These are phyloP conservation scores for Galeopterus variegatus DNA, from an alignment of 2,113 vertebrate genomes.

Conservation along the genomic window DNA sequence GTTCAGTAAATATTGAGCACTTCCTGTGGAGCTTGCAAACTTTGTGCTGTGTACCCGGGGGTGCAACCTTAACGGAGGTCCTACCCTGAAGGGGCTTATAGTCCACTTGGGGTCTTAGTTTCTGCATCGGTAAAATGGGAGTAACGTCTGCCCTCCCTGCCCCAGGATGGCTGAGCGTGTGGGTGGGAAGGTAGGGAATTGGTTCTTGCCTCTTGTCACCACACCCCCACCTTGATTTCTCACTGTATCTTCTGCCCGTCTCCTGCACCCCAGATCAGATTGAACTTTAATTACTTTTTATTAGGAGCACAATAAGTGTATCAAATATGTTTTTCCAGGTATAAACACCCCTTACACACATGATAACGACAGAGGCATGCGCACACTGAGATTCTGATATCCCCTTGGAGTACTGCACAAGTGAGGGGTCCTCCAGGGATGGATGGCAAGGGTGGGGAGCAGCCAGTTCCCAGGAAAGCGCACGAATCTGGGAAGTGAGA, in stretches of 20 bases:
- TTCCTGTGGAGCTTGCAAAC: not conserved
- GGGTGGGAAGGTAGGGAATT: not conserved
- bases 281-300: constrained; percentile 53
- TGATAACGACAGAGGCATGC: not conserved
- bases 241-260: not conserved
- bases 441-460: not conserved
- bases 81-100: not conserved
- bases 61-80: not conserved
- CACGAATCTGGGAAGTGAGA: not conserved
- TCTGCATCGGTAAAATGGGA: not conserved
- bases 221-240: not conserved
- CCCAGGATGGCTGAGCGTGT: accelerated
- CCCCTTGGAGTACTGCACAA: not conserved
- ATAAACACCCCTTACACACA: not conserved
- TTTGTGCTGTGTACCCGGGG: accelerated
- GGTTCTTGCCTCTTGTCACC: not conserved
- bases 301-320: constrained; percentile 25
- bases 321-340: not conserved
- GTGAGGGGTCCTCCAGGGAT: not conserved
- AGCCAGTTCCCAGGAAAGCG: not conserved
- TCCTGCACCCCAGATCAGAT: not conserved
- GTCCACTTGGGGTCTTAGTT: not conserved
- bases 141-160: not conserved
- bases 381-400: not conserved
- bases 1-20: not conserved